These are phyloP conservation scores for Drymodes brunneopygia DNA, from an alignment of 2,113 vertebrate species.

Conservation along the genomic window DNA sequence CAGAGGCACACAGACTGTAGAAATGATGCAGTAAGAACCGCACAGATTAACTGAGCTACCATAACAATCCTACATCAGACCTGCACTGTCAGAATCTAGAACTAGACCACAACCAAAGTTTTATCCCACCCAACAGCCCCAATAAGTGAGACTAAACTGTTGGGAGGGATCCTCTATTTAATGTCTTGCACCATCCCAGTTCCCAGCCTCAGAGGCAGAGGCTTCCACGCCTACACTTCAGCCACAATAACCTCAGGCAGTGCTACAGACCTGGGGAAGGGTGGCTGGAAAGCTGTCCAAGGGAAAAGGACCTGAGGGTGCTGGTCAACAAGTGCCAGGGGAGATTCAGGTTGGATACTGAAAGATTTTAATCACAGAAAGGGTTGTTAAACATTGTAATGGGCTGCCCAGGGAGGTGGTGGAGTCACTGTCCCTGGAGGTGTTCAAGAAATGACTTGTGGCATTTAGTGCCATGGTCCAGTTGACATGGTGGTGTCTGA, in stretches of 20 bases:
- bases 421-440: not conserved
- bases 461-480: not conserved
- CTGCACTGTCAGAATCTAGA: not conserved
- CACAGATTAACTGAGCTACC: not conserved
- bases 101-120: not conserved
- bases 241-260: not conserved
- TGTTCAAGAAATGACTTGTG: accelerated
- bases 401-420: not conserved
- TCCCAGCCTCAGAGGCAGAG: not conserved
- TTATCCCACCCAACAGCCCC: not conserved
- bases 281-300: not conserved
- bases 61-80: not conserved
- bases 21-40: not conserved
- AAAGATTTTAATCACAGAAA: not conserved
- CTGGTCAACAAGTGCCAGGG: not conserved
- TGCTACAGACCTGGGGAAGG: not conserved
- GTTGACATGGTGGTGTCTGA: not conserved
- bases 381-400: not conserved
- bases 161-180: not conserved
- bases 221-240: accelerated
- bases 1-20: not conserved
- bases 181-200: not conserved
- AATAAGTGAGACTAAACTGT: not conserved
- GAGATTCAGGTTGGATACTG: not conserved
- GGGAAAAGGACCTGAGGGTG: not conserved